A percentile compares a stretch with the other conserved stretches of the same genome.
Conservation (phyloP, 2,797 vertebrate genomes). For the Cuniculus paca region DNA sequence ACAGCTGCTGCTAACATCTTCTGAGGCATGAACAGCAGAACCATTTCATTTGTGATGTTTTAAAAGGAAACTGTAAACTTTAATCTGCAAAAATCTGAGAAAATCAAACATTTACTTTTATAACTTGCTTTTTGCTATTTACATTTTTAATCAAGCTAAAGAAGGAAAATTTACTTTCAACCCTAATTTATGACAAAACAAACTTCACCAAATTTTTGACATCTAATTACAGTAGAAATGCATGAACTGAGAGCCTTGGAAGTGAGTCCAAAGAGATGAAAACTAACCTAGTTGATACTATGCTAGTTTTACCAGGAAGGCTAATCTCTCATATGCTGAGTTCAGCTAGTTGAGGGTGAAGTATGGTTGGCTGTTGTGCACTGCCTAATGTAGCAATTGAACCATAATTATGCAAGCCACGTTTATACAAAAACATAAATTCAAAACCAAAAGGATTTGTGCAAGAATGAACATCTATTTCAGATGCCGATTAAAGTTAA, state of each 20-base stretch:
- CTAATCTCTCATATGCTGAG: neutral
- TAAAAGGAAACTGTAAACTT: neutral
- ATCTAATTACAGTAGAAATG: neutral
- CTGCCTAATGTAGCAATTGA: neutral
- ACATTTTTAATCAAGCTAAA: neutral
- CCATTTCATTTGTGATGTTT: neutral
- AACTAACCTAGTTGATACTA: neutral
- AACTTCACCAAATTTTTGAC: neutral
- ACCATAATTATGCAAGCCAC: neutral
- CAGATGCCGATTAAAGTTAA: constrained; percentile 11
- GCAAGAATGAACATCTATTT: constrained; percentile 21
- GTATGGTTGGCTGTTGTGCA: neutral
- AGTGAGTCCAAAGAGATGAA: neutral
- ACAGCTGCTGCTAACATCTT: neutral
- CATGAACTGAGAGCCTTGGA: neutral
- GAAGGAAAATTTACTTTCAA: constrained; percentile 18
- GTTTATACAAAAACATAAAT: constrained; percentile 44
- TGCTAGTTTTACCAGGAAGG: neutral
- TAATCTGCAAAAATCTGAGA: neutral
- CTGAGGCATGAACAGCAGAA: neutral
- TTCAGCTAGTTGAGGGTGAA: constrained; percentile 16
- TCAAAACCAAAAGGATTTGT: constrained; percentile 50
- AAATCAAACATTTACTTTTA: neutral
- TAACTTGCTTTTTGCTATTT: constrained; percentile 7
- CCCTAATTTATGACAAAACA: neutral